These are phyloP conservation scores for Lysandra coridon DNA, from an alignment of 2,888 invertebrate genomes.

Conservation along the genomic window DNA sequence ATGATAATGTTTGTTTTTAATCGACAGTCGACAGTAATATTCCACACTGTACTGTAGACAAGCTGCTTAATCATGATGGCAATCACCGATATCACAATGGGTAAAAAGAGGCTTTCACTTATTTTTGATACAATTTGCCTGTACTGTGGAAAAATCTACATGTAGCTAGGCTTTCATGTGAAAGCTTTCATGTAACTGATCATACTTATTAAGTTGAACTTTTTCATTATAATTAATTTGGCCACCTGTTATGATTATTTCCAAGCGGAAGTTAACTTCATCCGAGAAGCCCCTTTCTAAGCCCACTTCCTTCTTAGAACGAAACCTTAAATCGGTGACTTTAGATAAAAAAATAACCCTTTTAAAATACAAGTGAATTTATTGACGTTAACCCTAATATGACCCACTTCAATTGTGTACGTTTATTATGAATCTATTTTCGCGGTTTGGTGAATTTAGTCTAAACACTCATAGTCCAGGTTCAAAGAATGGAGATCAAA, in stretches of 20 bases:
- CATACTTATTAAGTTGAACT: too few species aligned
- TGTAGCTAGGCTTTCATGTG: too few species aligned
- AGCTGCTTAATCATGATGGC: too few species aligned
- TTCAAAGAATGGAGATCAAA: conserved; percentile 47
- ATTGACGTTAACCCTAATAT: background rate
- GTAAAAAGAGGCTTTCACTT: too few species aligned
- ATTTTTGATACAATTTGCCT: too few species aligned
- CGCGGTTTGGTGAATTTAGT: conserved; percentile 8
- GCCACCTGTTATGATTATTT: background rate
- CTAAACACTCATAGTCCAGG: background rate
- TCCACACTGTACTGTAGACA: too few species aligned
- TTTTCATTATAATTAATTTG: too few species aligned
- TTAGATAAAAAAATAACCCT: background rate
- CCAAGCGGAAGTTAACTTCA: background rate
- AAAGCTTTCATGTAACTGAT: too few species aligned
- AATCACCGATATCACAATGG: too few species aligned
- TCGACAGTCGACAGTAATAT: background rate
- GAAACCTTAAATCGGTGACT: background rate
- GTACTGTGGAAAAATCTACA: too few species aligned
- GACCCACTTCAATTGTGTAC: background rate
- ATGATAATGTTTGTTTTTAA: background rate
- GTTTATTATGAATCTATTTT: background rate
- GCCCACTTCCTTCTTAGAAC: conserved; percentile 24
- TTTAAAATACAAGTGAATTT: background rate
- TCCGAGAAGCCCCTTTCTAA: conserved; percentile 27